Conservation (phyloP, 2,888 invertebrate genomes). For the Teinopalpus imperialis region DNA sequence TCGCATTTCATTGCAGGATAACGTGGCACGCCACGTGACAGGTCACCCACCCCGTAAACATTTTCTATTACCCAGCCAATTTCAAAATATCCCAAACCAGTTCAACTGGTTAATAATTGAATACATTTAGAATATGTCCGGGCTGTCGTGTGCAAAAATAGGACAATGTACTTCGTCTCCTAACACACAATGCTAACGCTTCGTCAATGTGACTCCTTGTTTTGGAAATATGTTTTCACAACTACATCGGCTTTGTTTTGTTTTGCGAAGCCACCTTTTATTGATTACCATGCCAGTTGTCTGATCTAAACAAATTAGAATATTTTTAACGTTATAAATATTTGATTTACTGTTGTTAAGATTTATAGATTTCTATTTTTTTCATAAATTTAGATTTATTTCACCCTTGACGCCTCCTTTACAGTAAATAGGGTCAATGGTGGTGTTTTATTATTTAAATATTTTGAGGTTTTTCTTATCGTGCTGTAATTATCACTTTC, state of each 20-base stretch:
- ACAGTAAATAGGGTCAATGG: no score
- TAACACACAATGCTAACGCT: neutral
- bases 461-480: no score
- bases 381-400: no score
- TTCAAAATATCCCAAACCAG: neutral
- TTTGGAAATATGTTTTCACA: slow-evolving; percentile 11
- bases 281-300: neutral
- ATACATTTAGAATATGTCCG: slow-evolving; percentile 4
- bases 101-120: neutral
- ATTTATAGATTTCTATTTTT: no score
- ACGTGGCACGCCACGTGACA: slow-evolving; percentile 44
- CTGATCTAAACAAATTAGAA: slow-evolving; percentile 5
- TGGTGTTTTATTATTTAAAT: no score
- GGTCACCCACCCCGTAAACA: slow-evolving; percentile 37
- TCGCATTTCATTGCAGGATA: slow-evolving; percentile 24
- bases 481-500: no score
- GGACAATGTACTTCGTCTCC: slow-evolving; percentile 4
- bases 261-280: slow-evolving; percentile 1
- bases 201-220: slow-evolving; percentile 14
- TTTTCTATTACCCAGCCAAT: slow-evolving; percentile 27
- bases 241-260: neutral
- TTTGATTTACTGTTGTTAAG: no score
- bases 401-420: no score
- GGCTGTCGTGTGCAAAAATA: slow-evolving; percentile 13
- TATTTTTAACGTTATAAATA: slow-evolving; percentile 3